Percentiles rank a stretch among this genome's conserved stretches.
These are phyloP conservation scores for Sussaba pulchella DNA, from an alignment of 2,888 invertebrate genomes.

Conservation along the genomic window DNA sequence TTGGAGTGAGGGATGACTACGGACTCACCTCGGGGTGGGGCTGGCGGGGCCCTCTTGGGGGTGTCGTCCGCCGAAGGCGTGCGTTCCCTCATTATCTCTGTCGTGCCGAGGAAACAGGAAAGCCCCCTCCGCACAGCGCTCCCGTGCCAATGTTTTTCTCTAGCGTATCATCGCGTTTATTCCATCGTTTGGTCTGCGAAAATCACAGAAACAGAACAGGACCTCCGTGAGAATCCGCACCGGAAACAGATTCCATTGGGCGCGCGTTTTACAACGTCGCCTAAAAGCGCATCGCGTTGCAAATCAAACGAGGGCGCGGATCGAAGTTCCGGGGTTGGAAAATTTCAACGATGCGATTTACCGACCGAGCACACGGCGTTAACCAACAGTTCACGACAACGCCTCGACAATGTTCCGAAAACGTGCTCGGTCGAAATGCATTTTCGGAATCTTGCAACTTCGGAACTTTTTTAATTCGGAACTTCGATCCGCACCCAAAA, in stretches of 20 bases:
- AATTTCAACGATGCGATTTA: too few species aligned
- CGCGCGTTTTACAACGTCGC: too few species aligned
- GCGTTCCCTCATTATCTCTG: constrained; percentile 83
- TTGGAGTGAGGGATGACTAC: constrained; percentile 34
- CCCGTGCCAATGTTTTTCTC: constrained; percentile 79
- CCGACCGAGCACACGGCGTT: too few species aligned
- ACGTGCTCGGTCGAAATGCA: too few species aligned
- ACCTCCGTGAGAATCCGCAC: constrained; percentile 54
- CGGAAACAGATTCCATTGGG: constrained; percentile 16
- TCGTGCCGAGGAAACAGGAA: constrained; percentile 26
- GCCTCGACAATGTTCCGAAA: too few species aligned
- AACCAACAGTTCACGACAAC: too few species aligned
- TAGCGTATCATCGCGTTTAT: constrained; percentile 70
- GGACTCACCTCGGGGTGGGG: constrained; percentile 82
- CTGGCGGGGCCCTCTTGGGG: constrained; percentile 83
- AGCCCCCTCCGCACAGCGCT: constrained; percentile 65
- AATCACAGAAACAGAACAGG: constrained; percentile 68
- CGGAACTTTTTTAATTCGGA: too few species aligned
- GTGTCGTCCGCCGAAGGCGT: constrained; percentile 84
- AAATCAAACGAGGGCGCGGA: too few species aligned
- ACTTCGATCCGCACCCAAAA: too few species aligned
- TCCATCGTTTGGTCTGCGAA: constrained; percentile 76
- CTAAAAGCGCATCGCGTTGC: too few species aligned
- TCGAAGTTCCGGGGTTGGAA: too few species aligned
- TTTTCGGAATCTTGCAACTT: too few species aligned